Evolutionary conservation across 1,140 invertebrate genomes (phyloP), one percentile per base, ranked within the genome.

Genomic region (Drosophila pectinifera): DNA sequence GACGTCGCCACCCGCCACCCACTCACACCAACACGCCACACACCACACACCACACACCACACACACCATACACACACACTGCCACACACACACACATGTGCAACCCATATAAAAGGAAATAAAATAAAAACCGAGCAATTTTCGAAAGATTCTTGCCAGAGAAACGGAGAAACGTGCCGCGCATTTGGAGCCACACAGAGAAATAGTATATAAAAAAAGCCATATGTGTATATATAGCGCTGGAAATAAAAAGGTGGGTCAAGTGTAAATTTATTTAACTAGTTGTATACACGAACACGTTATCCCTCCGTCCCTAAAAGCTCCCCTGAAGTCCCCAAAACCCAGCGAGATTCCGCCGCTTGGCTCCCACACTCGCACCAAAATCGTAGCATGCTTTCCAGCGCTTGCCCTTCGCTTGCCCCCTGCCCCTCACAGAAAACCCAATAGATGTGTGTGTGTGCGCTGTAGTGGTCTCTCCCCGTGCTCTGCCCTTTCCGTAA

Each of bases 241-340:
- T 22, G 45, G 26, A 64, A 39, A 82, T 77, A 89, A 70, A 80
- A 84, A 89, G 84, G 84, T 89, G 84, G 84, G 84, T 89, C 84
- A 89, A 89, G 84, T 89, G 84, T 76, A 84, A 89, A 88, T 83
- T 75, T 86, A 68, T 81, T 89, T 89, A 85, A 89, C 80, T 89
- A 89, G 84, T 89, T 84, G 64, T 80, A 59, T 78, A 74, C 84
- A 89, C 84, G 80, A 89, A 79, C 51, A 46, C 24, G 22, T 36
- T 36, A 48, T 22, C 24, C 22, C 26, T 11, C 11, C 24, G 42
- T 18, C 22, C 36, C 38, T 14, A 28, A 48, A 34, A 48, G 13
- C 14, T n/a, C 42, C 43, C 11, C 26, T 8, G 41, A 45, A 18
- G 7, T 13, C 11, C 20, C 38, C 26, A 13, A 31, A 31, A 4